Evolutionary conservation across 2,888 invertebrate genomes (phyloP).

Genomic region (Hemithea aestivaria): DNA sequence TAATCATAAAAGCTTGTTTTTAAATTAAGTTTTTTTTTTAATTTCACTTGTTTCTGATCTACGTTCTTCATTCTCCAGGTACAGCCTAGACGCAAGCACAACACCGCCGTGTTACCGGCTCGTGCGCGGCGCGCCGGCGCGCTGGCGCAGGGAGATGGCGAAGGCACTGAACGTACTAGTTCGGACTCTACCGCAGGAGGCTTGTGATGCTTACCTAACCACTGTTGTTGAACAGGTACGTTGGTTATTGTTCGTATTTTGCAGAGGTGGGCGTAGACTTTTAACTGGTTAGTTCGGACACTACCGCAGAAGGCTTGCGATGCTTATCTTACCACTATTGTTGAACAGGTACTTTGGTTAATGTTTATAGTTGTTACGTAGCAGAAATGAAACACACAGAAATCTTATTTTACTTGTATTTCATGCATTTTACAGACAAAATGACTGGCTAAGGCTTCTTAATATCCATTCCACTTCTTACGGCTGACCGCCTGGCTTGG

Average conservation of each 20-base stretch:
- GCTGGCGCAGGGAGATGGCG: slow-evolving; percentile 78
- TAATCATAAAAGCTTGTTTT: too few species aligned
- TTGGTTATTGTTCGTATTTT: too few species aligned
- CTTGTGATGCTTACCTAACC: slow-evolving; percentile 88
- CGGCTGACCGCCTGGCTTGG: too few species aligned
- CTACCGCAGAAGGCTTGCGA: slow-evolving; percentile 88
- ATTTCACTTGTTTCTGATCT: neutral
- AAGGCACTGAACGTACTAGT: slow-evolving; percentile 83
- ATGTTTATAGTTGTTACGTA: too few species aligned
- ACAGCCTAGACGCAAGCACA: slow-evolving; percentile 82
- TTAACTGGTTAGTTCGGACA: slow-evolving; percentile 84
- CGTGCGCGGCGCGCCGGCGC: slow-evolving; percentile 77
- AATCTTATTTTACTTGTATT: too few species aligned
- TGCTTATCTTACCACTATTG: slow-evolving; percentile 88
- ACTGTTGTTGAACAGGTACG: slow-evolving; percentile 89
- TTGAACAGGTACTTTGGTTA: slow-evolving; percentile 88
- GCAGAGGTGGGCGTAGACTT: slow-evolving; percentile 78
- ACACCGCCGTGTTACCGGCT: slow-evolving; percentile 89
- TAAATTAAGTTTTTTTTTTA: too few species aligned
- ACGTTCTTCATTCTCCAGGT: slow-evolving; percentile 65
- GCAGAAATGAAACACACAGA: too few species aligned
- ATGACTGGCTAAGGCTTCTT: too few species aligned
- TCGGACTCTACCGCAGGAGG: slow-evolving; percentile 85
- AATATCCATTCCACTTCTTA: too few species aligned
- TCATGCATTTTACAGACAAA: too few species aligned